A percentile compares a stretch with the other conserved stretches of the same genome.
Evolutionary conservation across 2,113 vertebrate genomes (phyloP).

Genomic region (Sebastes schlegelii): DNA sequence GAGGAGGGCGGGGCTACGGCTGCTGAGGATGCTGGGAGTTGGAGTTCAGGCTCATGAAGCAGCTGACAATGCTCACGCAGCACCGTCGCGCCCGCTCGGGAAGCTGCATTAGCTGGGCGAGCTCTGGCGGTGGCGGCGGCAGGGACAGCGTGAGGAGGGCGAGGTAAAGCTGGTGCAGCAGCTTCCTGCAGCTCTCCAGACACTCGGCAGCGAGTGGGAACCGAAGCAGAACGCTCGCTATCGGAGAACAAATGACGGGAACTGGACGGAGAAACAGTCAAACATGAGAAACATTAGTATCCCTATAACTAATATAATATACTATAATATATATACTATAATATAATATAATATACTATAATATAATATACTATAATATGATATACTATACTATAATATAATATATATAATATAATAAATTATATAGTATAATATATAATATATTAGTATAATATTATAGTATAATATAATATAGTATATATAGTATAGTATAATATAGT

Average conservation of each 20-base stretch:
- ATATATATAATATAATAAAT: too few species aligned
- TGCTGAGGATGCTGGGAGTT: constrained; percentile 65
- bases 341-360: too few species aligned
- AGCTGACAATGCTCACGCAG: constrained; percentile 54
- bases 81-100: constrained; percentile 48
- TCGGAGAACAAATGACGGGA: constrained; percentile 54
- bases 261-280: constrained; percentile 68
- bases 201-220: constrained; percentile 64
- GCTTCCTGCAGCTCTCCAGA: constrained; percentile 68
- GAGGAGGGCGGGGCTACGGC: constrained; percentile 67
- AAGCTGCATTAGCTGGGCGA: constrained; percentile 54
- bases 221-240: constrained; percentile 71
- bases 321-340: too few species aligned
- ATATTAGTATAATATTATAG: too few species aligned
- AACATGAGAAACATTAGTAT: too few species aligned
- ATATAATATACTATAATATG: too few species aligned
- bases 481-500: too few species aligned
- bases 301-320: too few species aligned
- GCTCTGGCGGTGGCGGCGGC: constrained; percentile 40
- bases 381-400: too few species aligned
- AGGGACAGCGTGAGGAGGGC: constrained; percentile 39
- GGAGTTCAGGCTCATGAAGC: constrained; percentile 52
- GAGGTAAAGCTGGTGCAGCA: constrained; percentile 55
- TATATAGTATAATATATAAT: too few species aligned
- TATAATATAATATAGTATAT: too few species aligned